Conservation (phyloP, 2,888 invertebrate genomes). For the Cosmopolites sordidus region DNA sequence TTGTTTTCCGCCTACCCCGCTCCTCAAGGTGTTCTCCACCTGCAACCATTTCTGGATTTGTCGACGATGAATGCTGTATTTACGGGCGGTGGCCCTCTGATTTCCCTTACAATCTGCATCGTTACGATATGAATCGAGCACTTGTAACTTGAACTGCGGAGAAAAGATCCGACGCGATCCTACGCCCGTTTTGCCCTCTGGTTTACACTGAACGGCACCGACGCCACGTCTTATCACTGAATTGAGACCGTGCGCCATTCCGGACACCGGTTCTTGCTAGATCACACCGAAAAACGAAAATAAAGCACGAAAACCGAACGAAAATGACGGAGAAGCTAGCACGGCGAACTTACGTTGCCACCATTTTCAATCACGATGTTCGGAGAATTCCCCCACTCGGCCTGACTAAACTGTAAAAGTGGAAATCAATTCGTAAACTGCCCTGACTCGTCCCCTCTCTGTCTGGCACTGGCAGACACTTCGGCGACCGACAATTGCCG, state of each 20-base stretch:
- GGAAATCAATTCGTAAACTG: conserved; percentile 27
- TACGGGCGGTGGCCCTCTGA: conserved; percentile 83
- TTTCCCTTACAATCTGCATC: conserved; percentile 86
- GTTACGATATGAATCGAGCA: conserved; percentile 79
- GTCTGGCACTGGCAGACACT: conserved; percentile 18
- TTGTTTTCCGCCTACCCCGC: conserved; percentile 55
- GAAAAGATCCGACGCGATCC: conserved; percentile 85
- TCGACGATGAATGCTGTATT: conserved; percentile 83
- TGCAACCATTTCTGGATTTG: conserved; percentile 92
- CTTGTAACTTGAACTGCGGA: conserved; percentile 84
- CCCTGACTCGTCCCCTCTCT: conserved; percentile 17
- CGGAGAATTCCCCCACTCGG: conserved; percentile 49
- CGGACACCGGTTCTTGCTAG: conserved; percentile 30
- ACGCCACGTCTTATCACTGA: conserved; percentile 51
- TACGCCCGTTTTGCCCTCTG: conserved; percentile 52
- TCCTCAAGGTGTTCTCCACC: conserved; percentile 74
- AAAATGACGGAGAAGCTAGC: conserved; percentile 35
- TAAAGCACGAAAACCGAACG: conserved; percentile 39
- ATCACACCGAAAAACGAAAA: conserved; percentile 29
- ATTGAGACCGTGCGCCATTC: conserved; percentile 58
- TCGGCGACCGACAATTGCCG: conserved; percentile 19
- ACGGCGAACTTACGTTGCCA: conserved; percentile 52
- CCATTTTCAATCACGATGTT: conserved; percentile 52
- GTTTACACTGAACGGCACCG: conserved; percentile 45
- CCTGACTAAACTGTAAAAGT: conserved; percentile 58